Percentiles rank a stretch among this genome's conserved stretches.
phyloP scores from a whole-genome alignment of 2,113 vertebrate genomes.

The Onychostruthus taczanowskii region DNA sequence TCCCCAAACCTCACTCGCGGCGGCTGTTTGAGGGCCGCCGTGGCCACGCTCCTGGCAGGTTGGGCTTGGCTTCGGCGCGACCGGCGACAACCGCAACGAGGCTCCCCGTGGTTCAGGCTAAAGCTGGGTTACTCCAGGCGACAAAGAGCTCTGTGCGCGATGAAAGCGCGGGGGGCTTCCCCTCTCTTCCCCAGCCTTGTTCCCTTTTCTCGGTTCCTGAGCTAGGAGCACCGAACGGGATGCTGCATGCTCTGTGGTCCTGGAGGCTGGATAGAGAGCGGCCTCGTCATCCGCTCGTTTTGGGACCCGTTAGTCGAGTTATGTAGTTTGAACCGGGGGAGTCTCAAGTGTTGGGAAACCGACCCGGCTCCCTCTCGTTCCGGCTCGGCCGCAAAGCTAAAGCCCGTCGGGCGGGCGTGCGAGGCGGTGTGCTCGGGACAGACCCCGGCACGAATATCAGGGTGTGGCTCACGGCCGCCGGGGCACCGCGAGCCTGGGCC shows the following conservation, averaged over 20 bases:
- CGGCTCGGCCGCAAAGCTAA: not conserved
- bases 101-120: not conserved
- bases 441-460: not conserved
- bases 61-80: not conserved
- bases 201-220: not conserved
- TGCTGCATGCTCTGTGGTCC: not conserved
- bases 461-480: rapidly evolving
- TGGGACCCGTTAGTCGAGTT: not conserved
- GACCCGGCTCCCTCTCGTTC: not conserved
- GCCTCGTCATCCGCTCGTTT: not conserved
- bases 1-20: not conserved
- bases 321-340: not conserved
- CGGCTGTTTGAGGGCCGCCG: not conserved
- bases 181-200: not conserved
- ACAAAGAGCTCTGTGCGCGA: not conserved
- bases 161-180: not conserved
- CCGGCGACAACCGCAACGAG: not conserved
- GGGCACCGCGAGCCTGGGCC: not conserved
- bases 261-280: not conserved
- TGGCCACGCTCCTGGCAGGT: not conserved
- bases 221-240: not conserved
- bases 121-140: not conserved
- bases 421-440: not conserved
- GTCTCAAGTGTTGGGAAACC: not conserved
- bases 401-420: not conserved